Percentiles rank a stretch among this genome's conserved stretches.
Evolutionary conservation across 2,888 invertebrate genomes (phyloP).

Genomic region (Drosophila helvetica): DNA sequence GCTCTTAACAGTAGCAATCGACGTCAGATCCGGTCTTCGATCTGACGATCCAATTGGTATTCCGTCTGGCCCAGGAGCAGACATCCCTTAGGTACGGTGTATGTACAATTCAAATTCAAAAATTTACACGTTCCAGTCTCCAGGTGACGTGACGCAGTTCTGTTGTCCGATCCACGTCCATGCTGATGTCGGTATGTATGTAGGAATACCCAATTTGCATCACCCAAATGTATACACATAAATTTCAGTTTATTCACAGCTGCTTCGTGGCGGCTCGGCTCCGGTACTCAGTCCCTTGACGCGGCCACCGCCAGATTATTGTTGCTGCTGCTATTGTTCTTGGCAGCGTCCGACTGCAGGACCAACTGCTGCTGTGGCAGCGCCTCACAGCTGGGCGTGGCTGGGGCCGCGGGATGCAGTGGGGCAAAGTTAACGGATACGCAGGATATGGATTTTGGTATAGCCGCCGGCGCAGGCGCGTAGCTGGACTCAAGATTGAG

Average conservation of each 20-base stretch:
- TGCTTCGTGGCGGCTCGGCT: conserved; percentile 44
- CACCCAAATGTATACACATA: conserved; percentile 33
- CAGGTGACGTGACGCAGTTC: background rate
- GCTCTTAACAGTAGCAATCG: conserved; percentile 22
- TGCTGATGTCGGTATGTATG: conserved; percentile 8
- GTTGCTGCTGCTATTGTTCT: conserved; percentile 26
- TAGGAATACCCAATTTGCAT: conserved; percentile 14
- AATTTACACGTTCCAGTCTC: conserved; percentile 24
- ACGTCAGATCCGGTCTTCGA: conserved; percentile 17
- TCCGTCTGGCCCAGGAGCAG: conserved; percentile 11
- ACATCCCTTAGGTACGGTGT: conserved; percentile 36
- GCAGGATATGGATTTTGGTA: conserved; percentile 81
- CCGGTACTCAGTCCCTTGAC: conserved; percentile 56
- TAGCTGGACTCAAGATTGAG: conserved; percentile 78
- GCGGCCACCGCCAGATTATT: conserved; percentile 42
- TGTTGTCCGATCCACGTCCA: background rate
- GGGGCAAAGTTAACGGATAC: conserved; percentile 75
- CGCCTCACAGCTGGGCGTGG: conserved; percentile 65
- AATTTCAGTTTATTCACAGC: conserved; percentile 66
- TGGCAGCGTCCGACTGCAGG: conserved; percentile 10
- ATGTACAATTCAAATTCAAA: conserved; percentile 33
- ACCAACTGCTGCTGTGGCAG: conserved; percentile 29
- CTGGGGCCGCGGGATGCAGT: conserved; percentile 56
- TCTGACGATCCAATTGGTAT: conserved; percentile 28
- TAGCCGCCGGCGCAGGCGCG: conserved; percentile 58